These are phyloP conservation scores for Drosophila hydei DNA, from an alignment of 1,140 invertebrate species.

Conservation along the genomic window DNA sequence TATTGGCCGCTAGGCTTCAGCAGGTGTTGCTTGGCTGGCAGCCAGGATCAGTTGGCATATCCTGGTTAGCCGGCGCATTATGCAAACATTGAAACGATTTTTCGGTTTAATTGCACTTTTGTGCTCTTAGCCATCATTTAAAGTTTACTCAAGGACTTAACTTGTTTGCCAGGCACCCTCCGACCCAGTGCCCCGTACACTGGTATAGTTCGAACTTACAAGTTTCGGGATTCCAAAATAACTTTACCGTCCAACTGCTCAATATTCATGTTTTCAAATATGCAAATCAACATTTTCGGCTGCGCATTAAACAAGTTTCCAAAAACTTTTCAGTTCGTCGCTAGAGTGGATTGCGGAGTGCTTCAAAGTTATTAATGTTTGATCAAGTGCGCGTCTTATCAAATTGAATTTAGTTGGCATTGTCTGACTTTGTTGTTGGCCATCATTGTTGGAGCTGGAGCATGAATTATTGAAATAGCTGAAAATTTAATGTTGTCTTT, in stretches of 20 bases:
- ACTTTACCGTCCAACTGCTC: conserved; percentile 39
- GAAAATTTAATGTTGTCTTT: neutral
- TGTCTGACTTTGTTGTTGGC: neutral
- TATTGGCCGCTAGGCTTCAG: conserved; percentile 3
- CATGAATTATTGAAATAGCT: conserved; percentile 1
- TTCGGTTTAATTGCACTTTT: conserved; percentile 37
- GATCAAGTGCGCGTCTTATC: conserved; percentile 37
- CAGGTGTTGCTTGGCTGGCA: conserved; percentile 14
- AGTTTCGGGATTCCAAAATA: conserved; percentile 24
- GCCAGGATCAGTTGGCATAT: neutral
- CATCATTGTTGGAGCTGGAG: neutral
- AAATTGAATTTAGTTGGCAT: conserved; percentile 9
- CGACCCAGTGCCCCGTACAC: neutral
- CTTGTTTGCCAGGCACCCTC: conserved; percentile 6
- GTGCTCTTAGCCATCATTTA: conserved; percentile 33
- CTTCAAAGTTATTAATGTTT: conserved; percentile 59
- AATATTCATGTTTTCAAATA: conserved; percentile 70
- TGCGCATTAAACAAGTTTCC: conserved; percentile 34
- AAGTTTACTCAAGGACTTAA: conserved; percentile 50
- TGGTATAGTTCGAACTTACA: neutral
- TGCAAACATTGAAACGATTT: conserved; percentile 47
- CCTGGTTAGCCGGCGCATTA: conserved; percentile 33
- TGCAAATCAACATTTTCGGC: conserved; percentile 57
- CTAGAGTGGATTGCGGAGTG: conserved; percentile 32
- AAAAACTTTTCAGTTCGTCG: conserved; percentile 31